phyloP scores from a whole-genome alignment of 2,888 invertebrate species.

The Liodrosophila aerea region DNA sequence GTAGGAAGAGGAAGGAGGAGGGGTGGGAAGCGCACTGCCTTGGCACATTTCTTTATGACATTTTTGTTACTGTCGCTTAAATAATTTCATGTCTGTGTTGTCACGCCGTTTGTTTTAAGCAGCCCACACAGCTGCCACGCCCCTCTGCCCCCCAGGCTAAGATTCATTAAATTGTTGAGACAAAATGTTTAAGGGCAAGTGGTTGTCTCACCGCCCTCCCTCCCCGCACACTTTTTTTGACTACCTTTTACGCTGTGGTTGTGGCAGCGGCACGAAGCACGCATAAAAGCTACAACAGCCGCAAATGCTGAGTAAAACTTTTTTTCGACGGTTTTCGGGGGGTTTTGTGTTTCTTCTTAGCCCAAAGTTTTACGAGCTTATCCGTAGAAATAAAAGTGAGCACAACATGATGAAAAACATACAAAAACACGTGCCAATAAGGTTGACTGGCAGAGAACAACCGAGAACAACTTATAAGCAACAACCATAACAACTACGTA shows the following conservation, averaged over 20 bases:
- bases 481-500: conserved; percentile 21
- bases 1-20: not conserved
- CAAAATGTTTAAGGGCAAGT: conserved; percentile 43
- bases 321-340: conserved; percentile 13
- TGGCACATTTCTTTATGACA: conserved; percentile 13
- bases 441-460: conserved; percentile 35
- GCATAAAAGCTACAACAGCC: conserved; percentile 65
- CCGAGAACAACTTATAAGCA: conserved; percentile 11
- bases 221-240: conserved; percentile 19
- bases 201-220: conserved; percentile 1
- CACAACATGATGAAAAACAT: conserved; percentile 55
- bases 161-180: conserved; percentile 58
- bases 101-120: conserved; percentile 48
- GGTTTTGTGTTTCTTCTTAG: conserved; percentile 23
- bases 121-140: conserved; percentile 7
- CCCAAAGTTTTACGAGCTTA: conserved; percentile 73
- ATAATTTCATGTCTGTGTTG: conserved; percentile 50
- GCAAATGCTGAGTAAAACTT: conserved; percentile 53
- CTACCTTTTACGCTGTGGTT: conserved; percentile 35
- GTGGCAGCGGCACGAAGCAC: conserved; percentile 39
- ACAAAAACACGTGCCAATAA: conserved; percentile 55
- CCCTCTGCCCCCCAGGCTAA: conserved; percentile 10
- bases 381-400: conserved; percentile 40
- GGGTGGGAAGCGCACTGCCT: not conserved
- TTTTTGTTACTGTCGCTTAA: conserved; percentile 25